phyloP scores from a whole-genome alignment of 2,113 vertebrate species.

The Passer montanus region DNA sequence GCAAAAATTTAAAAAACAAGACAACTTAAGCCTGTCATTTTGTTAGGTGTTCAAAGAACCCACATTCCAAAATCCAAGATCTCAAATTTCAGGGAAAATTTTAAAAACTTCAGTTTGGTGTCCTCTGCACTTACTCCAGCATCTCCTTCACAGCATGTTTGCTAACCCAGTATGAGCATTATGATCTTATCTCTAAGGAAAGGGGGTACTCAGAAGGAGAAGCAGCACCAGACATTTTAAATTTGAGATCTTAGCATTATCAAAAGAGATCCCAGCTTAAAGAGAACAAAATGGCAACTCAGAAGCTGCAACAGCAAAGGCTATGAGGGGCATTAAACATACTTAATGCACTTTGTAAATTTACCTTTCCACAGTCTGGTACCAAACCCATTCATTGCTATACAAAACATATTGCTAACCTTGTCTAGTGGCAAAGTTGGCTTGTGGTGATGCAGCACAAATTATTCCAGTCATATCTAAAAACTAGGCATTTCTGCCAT shows the following conservation, averaged over 20 bases:
- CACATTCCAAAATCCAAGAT: background rate
- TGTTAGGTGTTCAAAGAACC: background rate
- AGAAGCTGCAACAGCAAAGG: background rate
- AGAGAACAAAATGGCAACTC: background rate
- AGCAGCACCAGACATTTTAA: background rate
- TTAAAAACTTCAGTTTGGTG: background rate
- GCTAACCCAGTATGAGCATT: background rate
- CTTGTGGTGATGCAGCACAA: background rate
- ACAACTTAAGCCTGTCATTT: background rate
- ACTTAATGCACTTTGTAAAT: background rate
- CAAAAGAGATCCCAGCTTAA: background rate
- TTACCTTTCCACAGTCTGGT: background rate
- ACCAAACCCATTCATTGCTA: background rate
- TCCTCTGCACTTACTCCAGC: background rate
- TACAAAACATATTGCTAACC: background rate
- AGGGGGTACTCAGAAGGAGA: background rate
- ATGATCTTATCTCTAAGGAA: background rate
- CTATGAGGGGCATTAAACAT: fast-evolving
- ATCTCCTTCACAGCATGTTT: background rate
- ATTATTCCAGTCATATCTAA: background rate
- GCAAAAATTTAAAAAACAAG: background rate
- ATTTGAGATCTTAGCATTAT: background rate
- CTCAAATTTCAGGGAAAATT: background rate
- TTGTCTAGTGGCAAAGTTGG: background rate
- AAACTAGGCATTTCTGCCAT: background rate